Evolutionary conservation across 2,113 vertebrate genomes (phyloP), one percentile per base, ranked within the genome.

Genomic region (Numenius arquata): DNA sequence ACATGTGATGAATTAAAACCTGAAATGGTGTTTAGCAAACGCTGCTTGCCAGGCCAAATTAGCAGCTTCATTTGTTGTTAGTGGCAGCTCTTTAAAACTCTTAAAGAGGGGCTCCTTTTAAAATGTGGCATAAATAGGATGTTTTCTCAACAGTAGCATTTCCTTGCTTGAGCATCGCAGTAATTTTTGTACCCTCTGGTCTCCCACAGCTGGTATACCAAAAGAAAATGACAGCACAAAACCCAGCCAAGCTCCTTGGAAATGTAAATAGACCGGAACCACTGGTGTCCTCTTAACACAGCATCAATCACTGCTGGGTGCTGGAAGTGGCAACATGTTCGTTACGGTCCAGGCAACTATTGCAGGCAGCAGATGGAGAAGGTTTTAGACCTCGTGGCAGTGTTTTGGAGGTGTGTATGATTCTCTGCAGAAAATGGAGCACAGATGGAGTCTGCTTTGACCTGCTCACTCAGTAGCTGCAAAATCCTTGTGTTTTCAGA

Each of bases 231-330:
- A 85, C 73, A 93, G 90, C 65, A 77, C 36, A 84, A 95, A 96
- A 59, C 47, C 59, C 85, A 91, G 93, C 96, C 92, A 95, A 95
- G 72, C 68, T 96, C 79, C 85, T 95, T 81, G 95, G 83, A 96
- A 93, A 92, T 96, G 95, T 90, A 96, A 96, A 96, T 93, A 96
- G 96, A 76, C 79, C 83, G 95, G 95, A 95, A 95, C 92, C 90
- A 67, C 76, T 77, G 85, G 68, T 93, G 79, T 94, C 90, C 93
- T 96, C 92, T 96, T 88, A 86, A 56, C 68, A 67, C 85, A 75
- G 79, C 79, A 81, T 88, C 95, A 89, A 45, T 92, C 88, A 72
- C 61, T 63, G 61, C 93, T 92, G 91, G 91, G 56, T 85, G 48
- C 93, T 97, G 83, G 68, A 95, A 90, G 68, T 71, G 88, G 88